Evolutionary conservation across 2,113 vertebrate genomes (phyloP), one percentile per base, ranked within the genome.

Genomic region (Tinamus guttatus): DNA sequence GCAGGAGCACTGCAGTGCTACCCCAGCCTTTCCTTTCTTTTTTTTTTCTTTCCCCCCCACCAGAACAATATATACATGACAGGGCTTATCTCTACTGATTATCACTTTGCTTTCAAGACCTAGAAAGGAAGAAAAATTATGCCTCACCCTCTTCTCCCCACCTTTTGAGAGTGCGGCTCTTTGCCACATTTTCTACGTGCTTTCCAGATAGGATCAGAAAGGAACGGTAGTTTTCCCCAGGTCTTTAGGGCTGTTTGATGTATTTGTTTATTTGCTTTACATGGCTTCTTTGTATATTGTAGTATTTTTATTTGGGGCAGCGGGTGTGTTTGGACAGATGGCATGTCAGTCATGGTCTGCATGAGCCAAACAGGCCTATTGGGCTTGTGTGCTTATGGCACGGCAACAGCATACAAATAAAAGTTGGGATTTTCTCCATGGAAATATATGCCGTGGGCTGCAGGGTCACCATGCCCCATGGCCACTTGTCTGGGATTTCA

Each of bases 131-230:
- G 21, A 51, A 77, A 90, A 91, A 8, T 0, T 41, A 16, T 74
- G 24, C 1, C 2, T 52, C 8, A 7, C 25, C 25, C 43, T 34
- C 20, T 45, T 54, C 21, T 24, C 43, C 73, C 17, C 52, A 13
- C 28, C 30, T 89, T 73, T 45, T 62, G 64, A 60, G 21, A 81
- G 47, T 14, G 24, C 70, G 73, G 70, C 70, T 91, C 43, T 16
- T 58, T 74, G 32, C 19, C 62, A 54, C 0, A 14, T 69, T 85
- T 95, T 96, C 89, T 73, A 17, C 75, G 52, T 91, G 59, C 79
- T 40, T 94, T 87, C 75, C 75, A 87, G 90, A 93, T 89, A 82
- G 0, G 2, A 87, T 89, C 92, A 85, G 58, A 91, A 87, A n/a
- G 49, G 54, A 85, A 85, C 6, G 11, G 63, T 32, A 54, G 28